Evolutionary conservation across 2,113 vertebrate genomes (phyloP).

Genomic region (Pithys albifrons): DNA sequence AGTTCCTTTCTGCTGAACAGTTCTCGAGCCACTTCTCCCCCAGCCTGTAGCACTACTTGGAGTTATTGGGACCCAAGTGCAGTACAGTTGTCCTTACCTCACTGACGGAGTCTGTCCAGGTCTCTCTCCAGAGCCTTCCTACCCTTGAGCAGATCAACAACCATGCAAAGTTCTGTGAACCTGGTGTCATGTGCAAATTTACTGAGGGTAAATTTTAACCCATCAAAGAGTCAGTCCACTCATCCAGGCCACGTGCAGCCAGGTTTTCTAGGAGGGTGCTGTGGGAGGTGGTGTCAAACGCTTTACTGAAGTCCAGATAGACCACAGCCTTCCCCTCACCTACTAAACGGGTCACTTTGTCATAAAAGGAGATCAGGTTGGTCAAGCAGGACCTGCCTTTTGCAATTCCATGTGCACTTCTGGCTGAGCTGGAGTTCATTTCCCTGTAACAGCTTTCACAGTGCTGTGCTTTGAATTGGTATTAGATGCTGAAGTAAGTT

Average conservation of each 20-base stretch:
- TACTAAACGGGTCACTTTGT: background rate
- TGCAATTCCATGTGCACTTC: background rate
- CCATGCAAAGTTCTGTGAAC: background rate
- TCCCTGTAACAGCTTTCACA: too few relatives aligned
- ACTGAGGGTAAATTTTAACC: background rate
- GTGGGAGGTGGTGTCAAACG: background rate
- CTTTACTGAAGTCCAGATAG: background rate
- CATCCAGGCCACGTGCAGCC: background rate
- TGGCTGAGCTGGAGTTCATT: background rate
- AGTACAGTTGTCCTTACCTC: background rate
- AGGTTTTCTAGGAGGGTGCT: background rate
- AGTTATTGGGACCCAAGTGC: background rate
- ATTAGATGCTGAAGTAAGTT: too few relatives aligned
- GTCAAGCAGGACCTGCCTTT: background rate
- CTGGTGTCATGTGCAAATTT: background rate
- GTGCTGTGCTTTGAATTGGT: too few relatives aligned
- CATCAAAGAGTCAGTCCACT: background rate
- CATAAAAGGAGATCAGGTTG: background rate
- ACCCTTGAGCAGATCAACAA: background rate
- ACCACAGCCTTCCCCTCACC: background rate
- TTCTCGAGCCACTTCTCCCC: background rate
- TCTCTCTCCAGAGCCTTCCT: background rate
- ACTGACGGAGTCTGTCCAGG: accelerated
- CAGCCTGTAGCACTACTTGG: background rate
- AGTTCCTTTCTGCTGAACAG: background rate